Conservation (phyloP, 2,888 invertebrate species). For the Willowsia nigromaculata region DNA sequence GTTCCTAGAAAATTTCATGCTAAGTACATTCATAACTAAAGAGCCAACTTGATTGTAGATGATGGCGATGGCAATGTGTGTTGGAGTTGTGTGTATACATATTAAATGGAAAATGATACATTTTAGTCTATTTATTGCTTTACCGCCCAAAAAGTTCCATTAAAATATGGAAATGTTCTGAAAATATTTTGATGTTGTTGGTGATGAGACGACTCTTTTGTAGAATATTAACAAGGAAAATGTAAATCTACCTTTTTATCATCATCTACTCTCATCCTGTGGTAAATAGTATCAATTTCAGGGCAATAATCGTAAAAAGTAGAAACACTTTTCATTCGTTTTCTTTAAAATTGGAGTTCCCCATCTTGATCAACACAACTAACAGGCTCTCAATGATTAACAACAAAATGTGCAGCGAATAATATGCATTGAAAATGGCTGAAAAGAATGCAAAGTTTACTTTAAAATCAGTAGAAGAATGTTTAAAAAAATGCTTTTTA, state of each 20-base stretch:
- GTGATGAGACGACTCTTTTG: slow-evolving; percentile 1
- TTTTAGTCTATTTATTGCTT: slow-evolving; percentile 35
- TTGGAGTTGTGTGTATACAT: not conserved
- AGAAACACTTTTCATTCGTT: not conserved
- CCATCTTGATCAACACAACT: not conserved
- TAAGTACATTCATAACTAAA: not conserved
- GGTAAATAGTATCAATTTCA: slow-evolving; percentile 29
- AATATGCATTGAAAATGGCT: not conserved
- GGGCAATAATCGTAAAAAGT: slow-evolving; percentile 2
- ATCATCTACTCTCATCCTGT: not conserved
- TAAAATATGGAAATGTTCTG: slow-evolving; percentile 63
- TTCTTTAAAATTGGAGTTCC: not conserved
- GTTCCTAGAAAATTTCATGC: slow-evolving; percentile 45
- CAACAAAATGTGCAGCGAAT: too few relatives aligned
- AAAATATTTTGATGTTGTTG: slow-evolving; percentile 46
- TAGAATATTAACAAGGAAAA: not conserved
- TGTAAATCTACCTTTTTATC: not conserved
- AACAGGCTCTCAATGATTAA: not conserved
- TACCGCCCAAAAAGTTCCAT: slow-evolving; percentile 63
- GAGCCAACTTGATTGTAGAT: slow-evolving; percentile 16
- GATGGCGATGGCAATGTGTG: not conserved
- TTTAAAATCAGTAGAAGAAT: not conserved
- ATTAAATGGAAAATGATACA: slow-evolving; percentile 6
- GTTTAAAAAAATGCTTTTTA: not conserved
- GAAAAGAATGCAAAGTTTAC: slow-evolving; percentile 36